These are phyloP conservation scores for Dipus sagitta DNA, from an alignment of 2,797 vertebrate species.

Conservation along the genomic window DNA sequence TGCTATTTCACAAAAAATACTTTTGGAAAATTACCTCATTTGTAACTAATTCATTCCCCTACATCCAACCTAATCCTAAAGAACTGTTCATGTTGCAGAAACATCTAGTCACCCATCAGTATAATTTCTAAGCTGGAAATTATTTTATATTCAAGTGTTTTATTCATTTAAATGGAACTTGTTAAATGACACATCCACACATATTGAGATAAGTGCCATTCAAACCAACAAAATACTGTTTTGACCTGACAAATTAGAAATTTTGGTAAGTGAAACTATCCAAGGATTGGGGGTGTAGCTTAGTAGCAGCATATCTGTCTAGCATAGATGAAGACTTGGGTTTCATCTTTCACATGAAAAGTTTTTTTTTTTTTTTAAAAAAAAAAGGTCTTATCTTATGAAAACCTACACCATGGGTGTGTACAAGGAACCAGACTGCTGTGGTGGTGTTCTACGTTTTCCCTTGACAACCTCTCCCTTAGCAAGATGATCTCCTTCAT, in stretches of 20 bases:
- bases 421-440: not conserved
- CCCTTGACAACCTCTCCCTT: not conserved
- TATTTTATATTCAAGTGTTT: conserved; percentile 42
- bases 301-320: not conserved
- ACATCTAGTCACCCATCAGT: not conserved
- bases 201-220: conserved; percentile 31
- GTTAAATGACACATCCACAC: conserved; percentile 39
- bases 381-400: not conserved
- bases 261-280: conserved; percentile 53
- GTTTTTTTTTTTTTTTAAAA: too few species aligned
- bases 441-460: not conserved
- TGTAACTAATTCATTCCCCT: not conserved
- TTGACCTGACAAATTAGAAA: not conserved
- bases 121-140: conserved; percentile 26
- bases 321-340: not conserved
- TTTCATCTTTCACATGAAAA: not conserved
- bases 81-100: not conserved
- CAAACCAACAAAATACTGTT: conserved; percentile 42
- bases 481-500: not conserved
- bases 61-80: not conserved
- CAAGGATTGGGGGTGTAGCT: not conserved
- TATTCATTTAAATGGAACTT: conserved; percentile 11
- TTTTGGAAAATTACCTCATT: not conserved
- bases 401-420: not conserved
- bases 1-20: not conserved